Percentiles rank a stretch among this genome's conserved stretches.
phyloP scores from a whole-genome alignment of 2,797 vertebrate species.

The Bradypus variegatus region DNA sequence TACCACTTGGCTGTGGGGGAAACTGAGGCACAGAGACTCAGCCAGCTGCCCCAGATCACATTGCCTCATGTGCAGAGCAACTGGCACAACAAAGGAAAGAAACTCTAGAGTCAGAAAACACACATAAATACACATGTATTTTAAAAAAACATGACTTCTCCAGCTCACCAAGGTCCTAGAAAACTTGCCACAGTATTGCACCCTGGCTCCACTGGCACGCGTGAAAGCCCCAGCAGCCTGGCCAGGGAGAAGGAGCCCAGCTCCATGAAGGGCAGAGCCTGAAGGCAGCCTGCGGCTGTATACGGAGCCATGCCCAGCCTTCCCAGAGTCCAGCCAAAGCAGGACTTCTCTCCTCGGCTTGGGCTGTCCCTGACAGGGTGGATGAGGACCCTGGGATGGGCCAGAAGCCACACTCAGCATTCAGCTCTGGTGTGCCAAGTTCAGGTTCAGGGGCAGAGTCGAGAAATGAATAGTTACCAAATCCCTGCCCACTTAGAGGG shows the following conservation, averaged over 20 bases:
- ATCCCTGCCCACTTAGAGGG: background rate
- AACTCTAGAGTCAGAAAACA: constrained; percentile 18
- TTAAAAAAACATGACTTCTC: background rate
- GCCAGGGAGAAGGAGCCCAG: background rate
- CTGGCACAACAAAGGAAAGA: background rate
- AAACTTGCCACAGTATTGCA: constrained; percentile 43
- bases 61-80: background rate
- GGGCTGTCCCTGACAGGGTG: background rate
- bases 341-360: background rate
- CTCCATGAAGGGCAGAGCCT: background rate
- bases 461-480: background rate
- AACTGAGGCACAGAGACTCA: background rate
- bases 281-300: background rate
- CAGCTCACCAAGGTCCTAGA: constrained; percentile 20
- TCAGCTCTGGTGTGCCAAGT: background rate
- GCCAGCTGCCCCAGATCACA: background rate
- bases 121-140: constrained; percentile 29
- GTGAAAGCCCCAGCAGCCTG: background rate
- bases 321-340: background rate
- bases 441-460: background rate
- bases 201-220: background rate
- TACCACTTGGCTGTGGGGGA: background rate
- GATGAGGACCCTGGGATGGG: too few relatives aligned
- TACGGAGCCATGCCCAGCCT: background rate
- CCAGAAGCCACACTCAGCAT: background rate